phyloP scores from a whole-genome alignment of 1,140 invertebrate species.

The Pachypeltis micranthus region DNA sequence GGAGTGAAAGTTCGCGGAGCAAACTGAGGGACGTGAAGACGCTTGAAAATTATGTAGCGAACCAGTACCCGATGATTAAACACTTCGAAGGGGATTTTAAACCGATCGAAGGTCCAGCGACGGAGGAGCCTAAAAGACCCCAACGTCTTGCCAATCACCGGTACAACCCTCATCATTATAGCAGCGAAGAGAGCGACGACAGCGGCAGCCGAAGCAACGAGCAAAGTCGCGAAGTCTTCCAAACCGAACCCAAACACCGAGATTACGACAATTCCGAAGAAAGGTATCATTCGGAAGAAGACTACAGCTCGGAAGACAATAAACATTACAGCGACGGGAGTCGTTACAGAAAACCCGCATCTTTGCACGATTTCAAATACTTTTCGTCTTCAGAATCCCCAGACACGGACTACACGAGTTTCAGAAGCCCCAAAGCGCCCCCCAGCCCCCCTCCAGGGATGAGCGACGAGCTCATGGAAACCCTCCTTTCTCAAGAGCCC shows the following conservation, averaged over 20 bases:
- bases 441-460: constrained; percentile 14
- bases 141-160: neutral
- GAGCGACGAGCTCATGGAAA: constrained; percentile 16
- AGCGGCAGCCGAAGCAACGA: neutral
- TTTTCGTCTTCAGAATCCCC: neutral
- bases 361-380: too few relatives aligned
- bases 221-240: neutral
- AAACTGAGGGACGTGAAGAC: neutral
- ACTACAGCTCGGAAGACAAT: neutral
- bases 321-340: constrained; percentile 5
- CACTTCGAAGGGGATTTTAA: neutral
- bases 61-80: neutral
- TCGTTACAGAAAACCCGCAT: too few relatives aligned
- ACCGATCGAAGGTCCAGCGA: neutral
- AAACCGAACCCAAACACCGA: neutral
- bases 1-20: neutral
- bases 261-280: neutral
- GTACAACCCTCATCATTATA: neutral
- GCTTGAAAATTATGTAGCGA: neutral
- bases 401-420: neutral
- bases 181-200: neutral
- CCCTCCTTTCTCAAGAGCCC: constrained; percentile 13
- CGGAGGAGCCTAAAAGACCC: neutral
- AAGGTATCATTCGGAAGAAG: neutral
- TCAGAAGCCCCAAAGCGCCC: neutral